These are phyloP conservation scores for Adelosebastes latens DNA, from an alignment of 2,797 vertebrate genomes.

Conservation along the genomic window DNA sequence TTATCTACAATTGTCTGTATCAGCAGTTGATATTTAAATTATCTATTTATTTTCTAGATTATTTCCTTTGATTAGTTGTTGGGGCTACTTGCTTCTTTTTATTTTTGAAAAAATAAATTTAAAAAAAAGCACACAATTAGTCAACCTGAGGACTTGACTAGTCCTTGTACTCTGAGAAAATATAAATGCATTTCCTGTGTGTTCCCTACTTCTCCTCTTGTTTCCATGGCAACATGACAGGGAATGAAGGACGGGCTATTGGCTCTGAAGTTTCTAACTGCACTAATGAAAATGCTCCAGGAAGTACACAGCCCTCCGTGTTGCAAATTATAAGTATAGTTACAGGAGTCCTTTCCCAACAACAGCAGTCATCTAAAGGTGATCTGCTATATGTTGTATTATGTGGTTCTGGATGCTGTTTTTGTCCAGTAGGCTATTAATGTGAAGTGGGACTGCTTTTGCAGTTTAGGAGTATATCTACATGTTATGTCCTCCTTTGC, in stretches of 20 bases:
- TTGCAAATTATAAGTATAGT: conserved; percentile 11
- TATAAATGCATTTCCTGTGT: conserved; percentile 70
- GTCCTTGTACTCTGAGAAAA: conserved; percentile 64
- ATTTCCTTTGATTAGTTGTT: not conserved
- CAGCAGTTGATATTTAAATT: not conserved
- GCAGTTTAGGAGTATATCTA: not conserved
- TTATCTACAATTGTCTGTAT: not conserved
- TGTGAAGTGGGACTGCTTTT: not conserved
- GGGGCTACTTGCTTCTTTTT: not conserved
- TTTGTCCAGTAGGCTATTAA: not conserved
- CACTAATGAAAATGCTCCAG: conserved; percentile 75
- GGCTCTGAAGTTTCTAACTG: conserved; percentile 70
- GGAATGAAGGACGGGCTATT: conserved; percentile 75
- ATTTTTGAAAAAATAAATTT: conserved; percentile 16
- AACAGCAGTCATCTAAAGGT: not conserved
- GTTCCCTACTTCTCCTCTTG: conserved; percentile 69
- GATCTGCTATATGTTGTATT: not conserved
- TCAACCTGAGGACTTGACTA: conserved; percentile 45
- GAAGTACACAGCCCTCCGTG: conserved; percentile 41
- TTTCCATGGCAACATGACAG: conserved; percentile 85
- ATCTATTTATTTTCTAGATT: not conserved
- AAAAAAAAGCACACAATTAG: conserved; percentile 30
- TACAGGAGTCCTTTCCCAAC: not conserved
- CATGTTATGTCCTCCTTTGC: not conserved
- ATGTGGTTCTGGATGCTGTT: not conserved